phyloP scores from a whole-genome alignment of 2,888 invertebrate species.

The Didymodactylos carnosus region DNA sequence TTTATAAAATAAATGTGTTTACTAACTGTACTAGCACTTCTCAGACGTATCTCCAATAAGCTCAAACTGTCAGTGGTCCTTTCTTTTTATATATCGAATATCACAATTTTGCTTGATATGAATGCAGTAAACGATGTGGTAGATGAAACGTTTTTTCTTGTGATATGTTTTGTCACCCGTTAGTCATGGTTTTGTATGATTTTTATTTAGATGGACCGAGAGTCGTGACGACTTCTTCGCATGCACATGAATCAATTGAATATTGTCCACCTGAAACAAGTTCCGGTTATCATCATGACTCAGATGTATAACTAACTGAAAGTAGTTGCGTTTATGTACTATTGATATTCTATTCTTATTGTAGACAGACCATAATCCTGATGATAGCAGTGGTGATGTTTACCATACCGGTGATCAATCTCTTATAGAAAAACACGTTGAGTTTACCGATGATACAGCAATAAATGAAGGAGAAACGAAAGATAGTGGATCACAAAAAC shows the following conservation, averaged over 20 bases:
- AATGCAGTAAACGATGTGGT: too few species aligned
- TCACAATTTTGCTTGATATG: too few species aligned
- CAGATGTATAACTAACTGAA: neutral
- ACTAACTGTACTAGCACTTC: too few species aligned
- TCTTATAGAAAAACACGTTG: neutral
- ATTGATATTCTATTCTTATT: neutral
- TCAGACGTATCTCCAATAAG: too few species aligned
- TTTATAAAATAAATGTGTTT: too few species aligned
- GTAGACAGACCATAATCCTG: neutral
- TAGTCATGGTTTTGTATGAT: too few species aligned
- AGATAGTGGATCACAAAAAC: conserved; percentile 22
- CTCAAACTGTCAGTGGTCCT: too few species aligned
- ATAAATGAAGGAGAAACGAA: neutral
- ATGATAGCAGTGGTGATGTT: neutral
- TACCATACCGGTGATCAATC: neutral
- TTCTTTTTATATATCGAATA: too few species aligned
- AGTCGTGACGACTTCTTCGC: too few species aligned
- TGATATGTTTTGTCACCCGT: too few species aligned
- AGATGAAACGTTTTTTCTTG: too few species aligned
- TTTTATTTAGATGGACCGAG: neutral
- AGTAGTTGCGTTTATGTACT: too few species aligned
- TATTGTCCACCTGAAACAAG: neutral
- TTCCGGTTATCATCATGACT: neutral
- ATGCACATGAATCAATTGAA: neutral
- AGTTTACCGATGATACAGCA: neutral